Percentiles rank a stretch among this genome's conserved stretches.
Conservation (phyloP, 1,140 invertebrate species). For the Sipha flava region DNA sequence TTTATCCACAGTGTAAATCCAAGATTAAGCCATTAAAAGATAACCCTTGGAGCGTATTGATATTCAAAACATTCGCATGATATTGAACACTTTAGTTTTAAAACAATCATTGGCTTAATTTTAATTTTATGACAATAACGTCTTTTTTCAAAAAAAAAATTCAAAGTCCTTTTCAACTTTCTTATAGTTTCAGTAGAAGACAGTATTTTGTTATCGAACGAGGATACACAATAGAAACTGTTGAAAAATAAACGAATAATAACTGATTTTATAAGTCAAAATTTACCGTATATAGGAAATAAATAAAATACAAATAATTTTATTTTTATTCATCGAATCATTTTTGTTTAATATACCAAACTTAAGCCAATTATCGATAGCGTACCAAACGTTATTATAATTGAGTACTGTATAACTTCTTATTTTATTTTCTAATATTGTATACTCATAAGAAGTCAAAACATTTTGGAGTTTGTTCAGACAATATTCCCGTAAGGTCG, state of each 20-base stretch:
- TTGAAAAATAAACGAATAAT: not conserved
- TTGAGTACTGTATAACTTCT: not conserved
- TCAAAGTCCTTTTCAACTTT: not conserved
- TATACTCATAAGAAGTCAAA: too few species aligned
- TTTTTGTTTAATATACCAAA: not conserved
- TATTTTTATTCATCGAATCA: not conserved
- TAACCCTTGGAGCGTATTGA: not conserved
- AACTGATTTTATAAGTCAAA: not conserved
- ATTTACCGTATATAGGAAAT: not conserved
- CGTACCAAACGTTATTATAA: not conserved
- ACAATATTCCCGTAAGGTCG: too few species aligned
- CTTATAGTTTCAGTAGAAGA: constrained; percentile 4
- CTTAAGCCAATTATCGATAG: not conserved
- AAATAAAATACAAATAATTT: not conserved
- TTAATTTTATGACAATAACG: not conserved
- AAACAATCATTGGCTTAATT: not conserved
- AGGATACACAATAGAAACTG: not conserved
- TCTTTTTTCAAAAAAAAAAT: not conserved
- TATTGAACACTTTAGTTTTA: not conserved
- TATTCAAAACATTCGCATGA: constrained; percentile 15
- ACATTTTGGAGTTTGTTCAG: too few species aligned
- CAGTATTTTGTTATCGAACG: not conserved
- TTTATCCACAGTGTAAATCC: constrained; percentile 8
- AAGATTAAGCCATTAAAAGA: not conserved
- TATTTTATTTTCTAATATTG: not conserved